A percentile compares a stretch with the other conserved stretches of the same genome.
phyloP scores from a whole-genome alignment of 2,888 invertebrate species.

The Drosophila anceps region DNA sequence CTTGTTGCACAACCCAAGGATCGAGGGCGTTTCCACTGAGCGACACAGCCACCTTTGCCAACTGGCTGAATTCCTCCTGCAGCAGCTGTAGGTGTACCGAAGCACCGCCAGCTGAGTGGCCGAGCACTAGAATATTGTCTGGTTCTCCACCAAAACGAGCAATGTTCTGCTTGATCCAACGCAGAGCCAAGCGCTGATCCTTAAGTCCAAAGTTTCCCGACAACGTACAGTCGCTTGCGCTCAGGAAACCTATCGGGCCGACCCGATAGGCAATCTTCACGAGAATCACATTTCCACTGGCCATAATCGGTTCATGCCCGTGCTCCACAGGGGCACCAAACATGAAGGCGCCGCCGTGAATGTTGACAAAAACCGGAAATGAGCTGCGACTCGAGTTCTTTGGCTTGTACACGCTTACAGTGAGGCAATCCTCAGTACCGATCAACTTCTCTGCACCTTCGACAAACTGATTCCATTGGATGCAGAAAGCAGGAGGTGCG shows the following conservation, averaged over 20 bases:
- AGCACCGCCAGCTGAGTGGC: conserved; percentile 91
- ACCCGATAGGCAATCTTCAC: conserved; percentile 90
- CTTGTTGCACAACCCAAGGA: conserved; percentile 87
- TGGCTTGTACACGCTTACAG: conserved; percentile 88
- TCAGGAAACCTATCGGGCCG: conserved; percentile 91
- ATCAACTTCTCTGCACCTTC: conserved; percentile 63
- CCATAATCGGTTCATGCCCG: conserved; percentile 88
- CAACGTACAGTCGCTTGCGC: conserved; percentile 89
- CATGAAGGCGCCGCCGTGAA: conserved; percentile 91
- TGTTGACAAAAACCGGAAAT: conserved; percentile 88
- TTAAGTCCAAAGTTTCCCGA: conserved; percentile 83
- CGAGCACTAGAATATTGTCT: conserved; percentile 89
- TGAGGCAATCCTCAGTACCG: conserved; percentile 90
- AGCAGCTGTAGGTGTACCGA: conserved; percentile 91
- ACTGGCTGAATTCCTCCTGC: conserved; percentile 85
- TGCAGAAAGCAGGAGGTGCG: conserved; percentile 87
- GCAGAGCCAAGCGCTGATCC: conserved; percentile 60
- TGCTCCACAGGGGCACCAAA: conserved; percentile 86
- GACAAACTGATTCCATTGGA: conserved; percentile 87
- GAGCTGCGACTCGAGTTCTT: conserved; percentile 34
- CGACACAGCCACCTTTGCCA: conserved; percentile 84
- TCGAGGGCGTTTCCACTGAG: conserved; percentile 90
- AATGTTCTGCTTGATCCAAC: conserved; percentile 57
- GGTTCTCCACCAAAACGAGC: conserved; percentile 86
- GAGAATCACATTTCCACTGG: conserved; percentile 87